Percentiles rank a stretch among this genome's conserved stretches.
These are phyloP conservation scores for Tricholauxania praeusta DNA, from an alignment of 2,888 invertebrate genomes.

Conservation along the genomic window DNA sequence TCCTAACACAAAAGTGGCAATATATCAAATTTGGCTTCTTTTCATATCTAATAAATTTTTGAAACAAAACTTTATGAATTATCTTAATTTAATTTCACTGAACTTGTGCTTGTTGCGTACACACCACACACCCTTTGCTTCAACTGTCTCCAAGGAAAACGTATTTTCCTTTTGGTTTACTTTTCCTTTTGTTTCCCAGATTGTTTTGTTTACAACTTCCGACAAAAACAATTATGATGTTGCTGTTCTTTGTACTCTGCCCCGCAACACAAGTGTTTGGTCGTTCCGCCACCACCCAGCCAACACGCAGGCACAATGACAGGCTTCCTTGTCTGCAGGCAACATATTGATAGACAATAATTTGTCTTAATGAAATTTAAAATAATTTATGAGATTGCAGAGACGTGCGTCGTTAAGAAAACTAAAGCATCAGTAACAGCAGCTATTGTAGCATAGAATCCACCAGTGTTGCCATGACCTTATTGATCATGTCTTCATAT, in stretches of 20 bases:
- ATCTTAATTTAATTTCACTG: no score
- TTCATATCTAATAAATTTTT: no score
- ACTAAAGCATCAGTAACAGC: neutral
- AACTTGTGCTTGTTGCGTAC: no score
- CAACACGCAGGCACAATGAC: neutral
- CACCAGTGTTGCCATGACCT: neutral
- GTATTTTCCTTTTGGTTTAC: neutral
- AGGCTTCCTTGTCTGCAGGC: conserved; percentile 47
- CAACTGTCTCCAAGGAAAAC: neutral
- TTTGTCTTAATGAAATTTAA: conserved; percentile 68
- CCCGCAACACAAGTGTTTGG: neutral
- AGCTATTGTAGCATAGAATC: no score
- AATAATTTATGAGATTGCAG: conserved; percentile 66
- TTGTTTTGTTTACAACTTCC: conserved; percentile 35
- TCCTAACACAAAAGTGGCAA: no score
- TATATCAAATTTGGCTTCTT: no score
- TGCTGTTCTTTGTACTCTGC: neutral
- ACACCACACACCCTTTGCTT: neutral
- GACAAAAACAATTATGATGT: conserved; percentile 25
- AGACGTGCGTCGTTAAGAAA: conserved; percentile 53
- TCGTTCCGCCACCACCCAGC: neutral
- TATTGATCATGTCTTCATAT: neutral
- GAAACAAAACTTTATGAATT: no score
- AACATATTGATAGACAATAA: conserved; percentile 69
- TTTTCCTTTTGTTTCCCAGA: conserved; percentile 13